phyloP scores from a whole-genome alignment of 2,113 vertebrate genomes.

The Perca flavescens region DNA sequence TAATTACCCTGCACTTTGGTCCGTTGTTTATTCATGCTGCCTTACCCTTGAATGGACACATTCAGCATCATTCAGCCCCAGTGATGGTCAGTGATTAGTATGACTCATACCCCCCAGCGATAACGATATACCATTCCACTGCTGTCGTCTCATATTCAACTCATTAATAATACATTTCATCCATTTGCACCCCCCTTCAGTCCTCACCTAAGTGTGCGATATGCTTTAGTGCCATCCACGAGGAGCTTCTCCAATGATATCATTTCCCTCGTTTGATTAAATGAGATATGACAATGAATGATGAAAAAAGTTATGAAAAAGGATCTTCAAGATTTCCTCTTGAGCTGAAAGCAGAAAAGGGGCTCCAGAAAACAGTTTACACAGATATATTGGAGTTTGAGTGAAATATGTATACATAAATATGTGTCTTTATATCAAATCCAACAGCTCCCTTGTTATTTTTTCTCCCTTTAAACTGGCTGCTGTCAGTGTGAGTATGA shows the following conservation, averaged over 20 bases:
- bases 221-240: slow-evolving; percentile 50
- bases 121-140: slow-evolving; percentile 55
- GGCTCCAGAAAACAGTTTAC: slow-evolving; percentile 11
- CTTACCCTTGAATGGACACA: neutral
- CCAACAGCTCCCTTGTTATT: slow-evolving; percentile 40
- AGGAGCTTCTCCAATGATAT: slow-evolving; percentile 43
- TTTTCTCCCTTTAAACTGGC: slow-evolving; percentile 25
- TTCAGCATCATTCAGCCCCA: slow-evolving; percentile 47
- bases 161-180: slow-evolving; percentile 82
- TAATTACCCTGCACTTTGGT: neutral
- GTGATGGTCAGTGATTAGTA: slow-evolving; percentile 64
- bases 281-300: slow-evolving; percentile 46
- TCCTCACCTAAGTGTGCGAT: slow-evolving; percentile 34
- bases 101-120: slow-evolving; percentile 71
- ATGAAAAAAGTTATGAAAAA: slow-evolving; percentile 29
- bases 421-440: slow-evolving; percentile 42
- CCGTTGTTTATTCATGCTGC: neutral
- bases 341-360: slow-evolving; percentile 8
- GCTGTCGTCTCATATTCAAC: slow-evolving; percentile 74
- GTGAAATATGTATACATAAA: slow-evolving; percentile 14
- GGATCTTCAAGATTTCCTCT: slow-evolving; percentile 37
- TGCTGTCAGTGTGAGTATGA: slow-evolving; percentile 42
- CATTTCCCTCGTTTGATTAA: slow-evolving; percentile 59
- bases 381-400: slow-evolving; percentile 13
- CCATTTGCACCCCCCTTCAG: slow-evolving; percentile 62